A percentile compares a stretch with the other conserved stretches of the same genome.
These are phyloP conservation scores for Perognathus longimembris DNA, from an alignment of 2,113 vertebrate species.

Conservation along the genomic window DNA sequence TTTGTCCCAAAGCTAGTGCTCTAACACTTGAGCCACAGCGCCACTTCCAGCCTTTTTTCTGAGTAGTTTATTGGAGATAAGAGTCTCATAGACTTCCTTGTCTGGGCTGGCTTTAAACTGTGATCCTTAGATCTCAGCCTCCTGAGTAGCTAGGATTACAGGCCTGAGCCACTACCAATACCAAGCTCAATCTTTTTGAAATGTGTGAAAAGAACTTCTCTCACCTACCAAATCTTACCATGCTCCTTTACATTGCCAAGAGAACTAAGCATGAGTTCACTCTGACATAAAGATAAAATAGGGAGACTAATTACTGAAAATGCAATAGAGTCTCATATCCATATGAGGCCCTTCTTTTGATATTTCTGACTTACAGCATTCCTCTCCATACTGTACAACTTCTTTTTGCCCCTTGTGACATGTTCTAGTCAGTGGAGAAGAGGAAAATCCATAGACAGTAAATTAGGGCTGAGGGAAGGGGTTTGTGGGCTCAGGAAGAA, in stretches of 20 bases:
- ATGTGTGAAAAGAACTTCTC: neutral
- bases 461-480: neutral
- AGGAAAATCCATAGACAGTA: neutral
- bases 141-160: no score
- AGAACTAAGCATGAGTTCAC: neutral
- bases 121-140: no score
- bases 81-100: no score
- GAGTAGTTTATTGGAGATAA: no score
- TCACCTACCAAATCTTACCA: neutral
- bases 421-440: neutral
- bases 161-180: no score
- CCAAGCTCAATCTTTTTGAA: neutral
- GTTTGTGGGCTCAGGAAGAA: neutral
- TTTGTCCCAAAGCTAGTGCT: no score
- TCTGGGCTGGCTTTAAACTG: no score
- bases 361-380: neutral
- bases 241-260: neutral
- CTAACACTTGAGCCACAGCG: no score
- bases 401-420: neutral
- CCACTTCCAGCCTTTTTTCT: no score
- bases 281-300: neutral
- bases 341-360: neutral
- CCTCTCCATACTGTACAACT: neutral
- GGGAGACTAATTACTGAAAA: neutral
- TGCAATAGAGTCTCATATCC: neutral